Percentiles rank a stretch among this genome's conserved stretches.
phyloP scores from a whole-genome alignment of 1,140 invertebrate genomes.

The Meloidogyne exigua region DNA sequence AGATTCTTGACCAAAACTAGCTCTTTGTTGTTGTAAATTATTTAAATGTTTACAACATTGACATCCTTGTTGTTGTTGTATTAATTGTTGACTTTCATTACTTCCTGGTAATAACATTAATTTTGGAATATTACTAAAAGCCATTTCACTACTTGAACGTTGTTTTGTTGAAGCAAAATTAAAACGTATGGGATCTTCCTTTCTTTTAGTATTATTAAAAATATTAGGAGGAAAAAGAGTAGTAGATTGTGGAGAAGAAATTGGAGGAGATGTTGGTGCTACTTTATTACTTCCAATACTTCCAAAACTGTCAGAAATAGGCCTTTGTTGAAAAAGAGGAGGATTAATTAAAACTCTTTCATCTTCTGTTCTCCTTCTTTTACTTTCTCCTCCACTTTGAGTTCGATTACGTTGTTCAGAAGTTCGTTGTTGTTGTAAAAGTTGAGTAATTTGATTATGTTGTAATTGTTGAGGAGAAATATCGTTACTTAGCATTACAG shows the following conservation, averaged over 20 bases:
- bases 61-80: background rate
- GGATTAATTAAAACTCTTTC: background rate
- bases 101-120: background rate
- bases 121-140: conserved; percentile 30
- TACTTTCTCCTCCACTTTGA: conserved; percentile 3
- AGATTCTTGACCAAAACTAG: conserved; percentile 24
- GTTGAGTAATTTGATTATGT: background rate
- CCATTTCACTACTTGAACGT: conserved; percentile 32
- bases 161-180: conserved; percentile 41
- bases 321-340: background rate
- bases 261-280: background rate
- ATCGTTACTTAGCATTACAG: conserved; percentile 14
- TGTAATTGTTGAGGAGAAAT: background rate
- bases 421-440: background rate
- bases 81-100: background rate
- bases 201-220: background rate
- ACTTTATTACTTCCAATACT: conserved; percentile 1
- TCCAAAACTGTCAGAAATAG: conserved; percentile 1
- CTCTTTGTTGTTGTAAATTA: conserved; percentile 11
- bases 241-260: conserved; percentile 4
- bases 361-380: background rate
- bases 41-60: conserved; percentile 14
- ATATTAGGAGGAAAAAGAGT: background rate
- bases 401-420: background rate
- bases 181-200: conserved; percentile 36